phyloP scores from a whole-genome alignment of 2,888 invertebrate genomes.

The Carterocephalus palaemon region DNA sequence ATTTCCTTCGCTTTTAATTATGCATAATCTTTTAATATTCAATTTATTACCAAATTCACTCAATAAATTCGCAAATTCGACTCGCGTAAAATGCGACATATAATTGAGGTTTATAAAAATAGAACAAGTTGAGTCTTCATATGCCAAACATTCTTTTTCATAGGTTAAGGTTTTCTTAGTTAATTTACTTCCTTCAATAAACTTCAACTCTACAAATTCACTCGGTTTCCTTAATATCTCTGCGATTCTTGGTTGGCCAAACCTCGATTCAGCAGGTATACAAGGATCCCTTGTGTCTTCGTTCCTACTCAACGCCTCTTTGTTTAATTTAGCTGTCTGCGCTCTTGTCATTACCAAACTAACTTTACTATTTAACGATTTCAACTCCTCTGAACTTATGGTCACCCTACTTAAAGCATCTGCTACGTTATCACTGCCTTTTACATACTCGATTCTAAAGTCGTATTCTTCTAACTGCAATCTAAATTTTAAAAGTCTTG shows the following conservation, averaged over 20 bases:
- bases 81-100: constrained; percentile 2
- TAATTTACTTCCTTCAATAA: not conserved
- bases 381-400: no score
- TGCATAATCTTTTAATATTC: constrained; percentile 1
- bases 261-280: not conserved
- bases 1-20: no score
- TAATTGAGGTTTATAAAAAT: constrained; percentile 21
- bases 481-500: no score
- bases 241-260: no score
- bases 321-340: not conserved
- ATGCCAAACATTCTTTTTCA: no score
- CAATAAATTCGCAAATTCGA: constrained; percentile 3
- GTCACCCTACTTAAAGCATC: no score
- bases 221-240: no score
- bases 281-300: not conserved
- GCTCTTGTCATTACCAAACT: not conserved
- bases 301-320: not conserved
- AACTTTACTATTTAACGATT: not conserved
- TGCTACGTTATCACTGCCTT: no score
- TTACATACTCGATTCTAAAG: no score
- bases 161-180: not conserved
- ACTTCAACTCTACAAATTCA: not conserved
- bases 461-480: no score
- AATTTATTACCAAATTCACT: not conserved
- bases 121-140: not conserved